phyloP scores from a whole-genome alignment of 2,888 invertebrate species.

The Euplexia lucipara region DNA sequence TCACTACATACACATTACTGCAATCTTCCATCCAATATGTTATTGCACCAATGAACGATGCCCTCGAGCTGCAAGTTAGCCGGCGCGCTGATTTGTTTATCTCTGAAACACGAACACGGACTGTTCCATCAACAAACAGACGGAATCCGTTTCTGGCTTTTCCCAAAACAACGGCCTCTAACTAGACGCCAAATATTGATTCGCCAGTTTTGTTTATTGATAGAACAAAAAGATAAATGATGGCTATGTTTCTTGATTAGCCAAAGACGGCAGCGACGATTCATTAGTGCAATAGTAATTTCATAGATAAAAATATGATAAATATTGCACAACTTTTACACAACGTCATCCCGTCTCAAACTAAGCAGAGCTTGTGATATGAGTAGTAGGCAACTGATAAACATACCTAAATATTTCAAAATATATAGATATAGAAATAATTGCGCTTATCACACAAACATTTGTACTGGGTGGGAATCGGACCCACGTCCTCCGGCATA shows the following conservation, averaged over 20 bases:
- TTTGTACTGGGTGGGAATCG: too few relatives aligned
- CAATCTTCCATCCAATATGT: slow-evolving; percentile 51
- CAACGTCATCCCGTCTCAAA: too few relatives aligned
- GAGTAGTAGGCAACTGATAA: too few relatives aligned
- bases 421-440: too few relatives aligned
- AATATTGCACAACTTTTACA: too few relatives aligned
- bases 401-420: too few relatives aligned
- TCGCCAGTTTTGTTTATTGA: slow-evolving; percentile 28
- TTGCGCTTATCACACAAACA: too few relatives aligned
- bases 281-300: slow-evolving; percentile 38
- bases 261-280: slow-evolving; percentile 31
- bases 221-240: slow-evolving; percentile 46
- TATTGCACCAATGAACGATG: slow-evolving; percentile 23
- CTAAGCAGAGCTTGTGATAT: too few relatives aligned
- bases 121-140: slow-evolving; percentile 21
- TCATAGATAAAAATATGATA: slow-evolving; percentile 29
- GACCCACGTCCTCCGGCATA: too few relatives aligned
- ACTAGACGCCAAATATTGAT: slow-evolving; percentile 36
- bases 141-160: slow-evolving; percentile 1
- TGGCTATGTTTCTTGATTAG: slow-evolving; percentile 35
- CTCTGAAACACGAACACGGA: slow-evolving; percentile 19
- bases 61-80: slow-evolving; percentile 25
- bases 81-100: slow-evolving; percentile 44
- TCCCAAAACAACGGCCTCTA: slow-evolving; percentile 22
- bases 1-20: slow-evolving; percentile 53